These are phyloP conservation scores for Cyprinodon variegatus DNA, from an alignment of 2,113 vertebrate species.

Conservation along the genomic window DNA sequence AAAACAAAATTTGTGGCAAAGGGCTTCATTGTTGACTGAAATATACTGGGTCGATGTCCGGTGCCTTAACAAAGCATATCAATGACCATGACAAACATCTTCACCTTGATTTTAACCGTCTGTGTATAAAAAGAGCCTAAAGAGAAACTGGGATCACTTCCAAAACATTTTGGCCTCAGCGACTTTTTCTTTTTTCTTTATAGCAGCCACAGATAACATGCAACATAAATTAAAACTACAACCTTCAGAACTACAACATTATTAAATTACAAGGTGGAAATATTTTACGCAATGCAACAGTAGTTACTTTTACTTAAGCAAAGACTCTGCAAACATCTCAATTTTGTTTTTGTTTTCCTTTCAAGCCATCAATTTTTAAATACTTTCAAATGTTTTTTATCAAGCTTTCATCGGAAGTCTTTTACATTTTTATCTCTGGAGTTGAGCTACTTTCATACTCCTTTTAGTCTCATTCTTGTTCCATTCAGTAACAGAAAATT, in stretches of 20 bases:
- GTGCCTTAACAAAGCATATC: slow-evolving; percentile 54
- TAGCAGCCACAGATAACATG: slow-evolving; percentile 48
- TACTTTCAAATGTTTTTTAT: background rate
- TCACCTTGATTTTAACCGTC: slow-evolving; percentile 50
- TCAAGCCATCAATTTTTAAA: background rate
- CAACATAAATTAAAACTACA: slow-evolving; percentile 50
- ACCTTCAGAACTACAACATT: slow-evolving; percentile 37
- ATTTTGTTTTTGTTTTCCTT: background rate
- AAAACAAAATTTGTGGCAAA: slow-evolving; percentile 49
- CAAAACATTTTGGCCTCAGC: slow-evolving; percentile 54
- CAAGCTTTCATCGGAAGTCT: too few relatives aligned
- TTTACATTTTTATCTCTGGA: too few relatives aligned
- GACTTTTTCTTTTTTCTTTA: slow-evolving; percentile 14
- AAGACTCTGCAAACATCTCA: too few relatives aligned
- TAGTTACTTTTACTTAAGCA: background rate
- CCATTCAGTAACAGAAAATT: too few relatives aligned
- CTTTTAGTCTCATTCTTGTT: too few relatives aligned
- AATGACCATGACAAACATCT: slow-evolving; percentile 52
- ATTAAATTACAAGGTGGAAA: slow-evolving; percentile 1
- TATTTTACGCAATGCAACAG: background rate
- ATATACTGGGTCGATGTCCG: slow-evolving; percentile 50
- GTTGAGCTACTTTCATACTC: too few relatives aligned
- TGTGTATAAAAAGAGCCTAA: slow-evolving; percentile 49
- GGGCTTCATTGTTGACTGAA: slow-evolving; percentile 21
- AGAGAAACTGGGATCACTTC: slow-evolving; percentile 51